Evolutionary conservation across 2,888 invertebrate genomes (phyloP).

Genomic region (Euphydryas editha): DNA sequence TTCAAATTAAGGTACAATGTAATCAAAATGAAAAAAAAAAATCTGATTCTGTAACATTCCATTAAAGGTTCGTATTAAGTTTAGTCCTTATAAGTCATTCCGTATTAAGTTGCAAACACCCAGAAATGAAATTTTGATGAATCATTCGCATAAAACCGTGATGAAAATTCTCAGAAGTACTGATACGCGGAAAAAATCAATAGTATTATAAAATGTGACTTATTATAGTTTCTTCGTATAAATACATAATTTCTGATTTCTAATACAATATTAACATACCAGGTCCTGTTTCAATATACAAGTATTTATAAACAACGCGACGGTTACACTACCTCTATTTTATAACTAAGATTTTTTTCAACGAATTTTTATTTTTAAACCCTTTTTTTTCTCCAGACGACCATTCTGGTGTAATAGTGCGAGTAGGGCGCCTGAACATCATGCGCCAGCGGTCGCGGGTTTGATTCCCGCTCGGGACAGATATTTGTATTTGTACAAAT

Average conservation of each 20-base stretch:
- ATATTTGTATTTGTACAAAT: too few relatives aligned
- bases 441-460: too few relatives aligned
- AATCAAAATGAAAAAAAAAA: not conserved
- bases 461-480: too few relatives aligned
- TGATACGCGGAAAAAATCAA: slow-evolving; percentile 22
- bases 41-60: not conserved
- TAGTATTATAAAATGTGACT: slow-evolving; percentile 3
- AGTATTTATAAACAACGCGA: too few relatives aligned
- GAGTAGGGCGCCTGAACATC: too few relatives aligned
- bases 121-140: slow-evolving; percentile 16
- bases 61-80: slow-evolving; percentile 9
- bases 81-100: slow-evolving; percentile 5
- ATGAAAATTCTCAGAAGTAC: slow-evolving; percentile 26
- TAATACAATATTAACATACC: not conserved
- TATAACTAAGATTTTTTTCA: not conserved
- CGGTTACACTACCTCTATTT: not conserved
- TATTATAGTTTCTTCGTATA: not conserved
- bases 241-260: not conserved
- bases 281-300: too few relatives aligned
- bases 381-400: too few relatives aligned
- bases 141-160: slow-evolving; percentile 18
- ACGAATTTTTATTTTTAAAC: too few relatives aligned
- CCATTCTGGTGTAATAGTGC: too few relatives aligned
- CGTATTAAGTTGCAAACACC: not conserved
- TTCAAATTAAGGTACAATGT: slow-evolving; percentile 1